phyloP scores from a whole-genome alignment of 1,140 invertebrate species.

The Microplitis mediator region DNA sequence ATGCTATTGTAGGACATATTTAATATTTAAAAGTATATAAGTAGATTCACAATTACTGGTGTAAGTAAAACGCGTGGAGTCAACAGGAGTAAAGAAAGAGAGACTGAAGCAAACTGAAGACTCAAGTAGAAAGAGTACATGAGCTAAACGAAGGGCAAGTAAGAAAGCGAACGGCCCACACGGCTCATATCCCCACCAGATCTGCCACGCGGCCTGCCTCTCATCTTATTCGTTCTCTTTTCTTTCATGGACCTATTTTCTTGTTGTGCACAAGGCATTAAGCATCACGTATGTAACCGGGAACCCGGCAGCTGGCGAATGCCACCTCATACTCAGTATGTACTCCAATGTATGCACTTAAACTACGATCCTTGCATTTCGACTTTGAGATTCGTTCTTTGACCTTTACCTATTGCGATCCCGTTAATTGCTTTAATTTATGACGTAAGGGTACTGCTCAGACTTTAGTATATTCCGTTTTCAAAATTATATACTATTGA shows the following conservation, averaged over 20 bases:
- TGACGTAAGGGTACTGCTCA: neutral
- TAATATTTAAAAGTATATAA: no score
- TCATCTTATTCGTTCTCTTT: neutral
- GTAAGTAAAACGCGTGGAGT: conserved; percentile 1
- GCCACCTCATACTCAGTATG: conserved; percentile 38
- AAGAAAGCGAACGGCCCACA: conserved; percentile 40
- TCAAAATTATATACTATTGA: no score
- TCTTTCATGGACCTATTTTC: conserved; percentile 45
- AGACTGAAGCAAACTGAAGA: conserved; percentile 12
- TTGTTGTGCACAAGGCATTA: conserved; percentile 53
- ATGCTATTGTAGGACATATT: no score
- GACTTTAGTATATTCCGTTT: no score
- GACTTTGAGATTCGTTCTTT: conserved; percentile 51
- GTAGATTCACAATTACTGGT: no score
- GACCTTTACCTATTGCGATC: conserved; percentile 41
- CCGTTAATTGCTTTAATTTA: conserved; percentile 4
- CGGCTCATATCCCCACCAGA: conserved; percentile 41
- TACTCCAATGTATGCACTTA: no score
- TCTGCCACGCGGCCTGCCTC: conserved; percentile 42
- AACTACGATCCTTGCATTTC: conserved; percentile 3
- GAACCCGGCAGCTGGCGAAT: conserved; percentile 63
- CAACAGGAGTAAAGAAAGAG: conserved; percentile 9
- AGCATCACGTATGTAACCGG: conserved; percentile 59
- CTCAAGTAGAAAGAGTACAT: conserved; percentile 38
- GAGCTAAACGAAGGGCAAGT: conserved; percentile 27